phyloP scores from a whole-genome alignment of 2,888 invertebrate genomes.

The Dryocosmus kuriphilus region DNA sequence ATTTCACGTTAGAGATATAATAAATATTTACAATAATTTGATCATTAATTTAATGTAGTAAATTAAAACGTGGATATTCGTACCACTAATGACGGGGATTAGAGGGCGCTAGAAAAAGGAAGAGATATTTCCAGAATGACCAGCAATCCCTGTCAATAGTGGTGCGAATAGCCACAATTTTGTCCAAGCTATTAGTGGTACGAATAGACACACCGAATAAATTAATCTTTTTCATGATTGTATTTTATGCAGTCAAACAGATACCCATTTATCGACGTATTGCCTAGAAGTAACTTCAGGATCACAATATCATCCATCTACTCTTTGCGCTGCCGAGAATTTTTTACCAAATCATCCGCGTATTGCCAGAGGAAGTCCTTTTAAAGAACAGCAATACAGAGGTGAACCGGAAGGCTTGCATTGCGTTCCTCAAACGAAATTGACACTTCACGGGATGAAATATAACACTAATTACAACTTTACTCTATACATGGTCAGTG shows the following conservation, averaged over 20 bases:
- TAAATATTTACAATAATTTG: too few species aligned
- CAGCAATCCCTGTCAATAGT: too few species aligned
- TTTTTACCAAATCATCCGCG: slow-evolving; percentile 66
- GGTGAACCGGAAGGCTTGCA: slow-evolving; percentile 71
- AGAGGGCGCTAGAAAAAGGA: too few species aligned
- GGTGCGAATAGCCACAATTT: too few species aligned
- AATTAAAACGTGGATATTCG: too few species aligned
- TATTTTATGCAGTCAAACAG: slow-evolving; percentile 63
- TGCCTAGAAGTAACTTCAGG: slow-evolving; percentile 75
- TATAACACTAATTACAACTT: slow-evolving; percentile 76
- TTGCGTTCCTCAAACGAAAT: slow-evolving; percentile 72
- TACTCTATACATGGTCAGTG: slow-evolving; percentile 73
- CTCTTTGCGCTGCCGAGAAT: slow-evolving; percentile 74
- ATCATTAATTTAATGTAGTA: too few species aligned
- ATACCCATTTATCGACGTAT: slow-evolving; percentile 73
- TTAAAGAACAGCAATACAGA: slow-evolving; percentile 48
- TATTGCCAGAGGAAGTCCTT: slow-evolving; percentile 50
- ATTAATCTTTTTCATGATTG: background rate
- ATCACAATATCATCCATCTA: slow-evolving; percentile 69
- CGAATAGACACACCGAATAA: too few species aligned
- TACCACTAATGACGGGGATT: too few species aligned
- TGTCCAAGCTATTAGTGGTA: too few species aligned
- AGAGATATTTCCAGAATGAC: too few species aligned
- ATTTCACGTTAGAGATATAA: too few species aligned
- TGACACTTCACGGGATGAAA: slow-evolving; percentile 74